Evolutionary conservation across 2,797 vertebrate species (phyloP).

Genomic region (Chaunax sp.): DNA sequence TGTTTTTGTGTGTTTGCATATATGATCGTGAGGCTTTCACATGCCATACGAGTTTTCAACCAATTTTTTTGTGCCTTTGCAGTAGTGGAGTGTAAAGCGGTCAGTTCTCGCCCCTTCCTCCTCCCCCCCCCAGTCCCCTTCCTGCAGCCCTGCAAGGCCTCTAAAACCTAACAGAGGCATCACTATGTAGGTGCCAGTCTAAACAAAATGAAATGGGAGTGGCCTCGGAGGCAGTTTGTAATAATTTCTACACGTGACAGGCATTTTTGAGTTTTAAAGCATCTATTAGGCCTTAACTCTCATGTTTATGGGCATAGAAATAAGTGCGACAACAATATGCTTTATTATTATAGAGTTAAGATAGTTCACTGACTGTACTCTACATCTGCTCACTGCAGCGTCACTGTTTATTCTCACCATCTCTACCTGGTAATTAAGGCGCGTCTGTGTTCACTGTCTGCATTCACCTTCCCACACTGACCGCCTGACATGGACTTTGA

Average conservation of each 20-base stretch:
- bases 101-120: slow-evolving; percentile 25
- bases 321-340: background rate
- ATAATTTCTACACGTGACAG: slow-evolving; percentile 49
- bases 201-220: slow-evolving; percentile 64
- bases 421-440: slow-evolving; percentile 42
- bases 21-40: slow-evolving; percentile 13
- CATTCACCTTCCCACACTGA: slow-evolving; percentile 39
- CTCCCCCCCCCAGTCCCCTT: slow-evolving; percentile 51
- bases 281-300: background rate
- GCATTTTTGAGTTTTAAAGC: slow-evolving; percentile 2
- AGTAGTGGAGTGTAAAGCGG: slow-evolving; percentile 50
- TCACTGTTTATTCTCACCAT: slow-evolving; percentile 37
- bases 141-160: slow-evolving; percentile 76
- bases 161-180: slow-evolving; percentile 79
- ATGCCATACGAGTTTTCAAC: background rate
- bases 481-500: slow-evolving; percentile 28
- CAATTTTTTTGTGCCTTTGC: slow-evolving; percentile 15
- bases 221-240: slow-evolving; percentile 48
- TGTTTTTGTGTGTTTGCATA: background rate
- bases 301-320: background rate
- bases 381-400: slow-evolving; percentile 8
- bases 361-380: background rate
- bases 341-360: background rate
- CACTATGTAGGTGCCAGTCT: slow-evolving; percentile 80
- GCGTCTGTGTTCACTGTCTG: slow-evolving; percentile 47